Conservation (phyloP, 35 echinoderm and acorn worm species). For the Anneissia japonica region DNA sequence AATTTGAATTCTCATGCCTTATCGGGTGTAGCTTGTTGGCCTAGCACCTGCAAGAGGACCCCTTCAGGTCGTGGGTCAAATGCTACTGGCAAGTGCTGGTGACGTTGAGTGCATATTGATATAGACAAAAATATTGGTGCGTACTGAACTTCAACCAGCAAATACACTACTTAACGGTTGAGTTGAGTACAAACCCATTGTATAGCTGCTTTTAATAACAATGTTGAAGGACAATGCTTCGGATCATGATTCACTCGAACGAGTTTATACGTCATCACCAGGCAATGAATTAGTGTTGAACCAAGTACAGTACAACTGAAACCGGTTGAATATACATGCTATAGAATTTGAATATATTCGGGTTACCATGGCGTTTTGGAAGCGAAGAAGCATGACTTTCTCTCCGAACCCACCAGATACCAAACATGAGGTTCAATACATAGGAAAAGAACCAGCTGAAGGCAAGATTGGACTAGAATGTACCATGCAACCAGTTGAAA, state of each 20-base stretch:
- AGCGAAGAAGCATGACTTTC: constrained; percentile 12
- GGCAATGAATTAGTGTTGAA: neutral
- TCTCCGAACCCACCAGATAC: constrained; percentile 5
- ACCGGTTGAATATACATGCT: neutral
- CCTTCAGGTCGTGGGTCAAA: neutral
- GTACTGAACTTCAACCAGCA: neutral
- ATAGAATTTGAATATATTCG: neutral
- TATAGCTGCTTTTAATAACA: neutral
- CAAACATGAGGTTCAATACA: neutral
- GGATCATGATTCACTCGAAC: neutral
- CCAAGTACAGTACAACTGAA: neutral
- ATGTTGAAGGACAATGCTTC: neutral
- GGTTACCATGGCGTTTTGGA: constrained; percentile 27
- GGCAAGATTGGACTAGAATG: constrained; percentile 13
- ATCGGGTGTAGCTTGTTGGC: too few relatives aligned
- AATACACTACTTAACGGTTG: neutral
- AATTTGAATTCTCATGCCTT: too few relatives aligned
- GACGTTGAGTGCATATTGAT: neutral
- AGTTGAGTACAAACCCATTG: neutral
- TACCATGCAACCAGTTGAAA: constrained; percentile 12
- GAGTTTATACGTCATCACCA: neutral
- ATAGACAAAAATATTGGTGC: neutral
- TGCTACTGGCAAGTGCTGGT: neutral
- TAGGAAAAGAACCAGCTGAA: constrained; percentile 5
- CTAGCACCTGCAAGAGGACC: neutral